Evolutionary conservation across 1,140 invertebrate species (phyloP), one percentile per base, ranked within the genome.

Genomic region (Callitettix versicolor): DNA sequence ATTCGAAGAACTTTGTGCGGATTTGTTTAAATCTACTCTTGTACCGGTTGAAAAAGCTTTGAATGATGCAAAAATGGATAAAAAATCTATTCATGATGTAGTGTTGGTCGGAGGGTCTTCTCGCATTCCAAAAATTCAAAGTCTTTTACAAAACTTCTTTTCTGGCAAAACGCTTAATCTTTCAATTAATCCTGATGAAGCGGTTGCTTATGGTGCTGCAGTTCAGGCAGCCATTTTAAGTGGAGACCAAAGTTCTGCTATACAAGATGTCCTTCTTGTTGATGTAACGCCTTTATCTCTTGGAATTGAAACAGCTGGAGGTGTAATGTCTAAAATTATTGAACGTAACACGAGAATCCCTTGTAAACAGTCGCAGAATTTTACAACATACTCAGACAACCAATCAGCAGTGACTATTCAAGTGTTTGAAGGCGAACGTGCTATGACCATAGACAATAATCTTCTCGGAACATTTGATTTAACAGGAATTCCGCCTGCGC

Each of bases 21-120:
- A 81, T 64, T 63, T 83, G 12, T 80, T 82, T 69, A 68, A 76
- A 43, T 53, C 63, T 9, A 82, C 79, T 0, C 61, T 82, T n/a
- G 68, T 76, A 42, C 79, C 79, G 0, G 78, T 80, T 0, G 81
- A 85, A 61, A 82, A 81, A 58, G 79, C 86, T 15, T 67, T 91
- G 30, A 71, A 76, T 22, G 85, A 89, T 69, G 82, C 85, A 3
- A 85, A 85, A 65, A 64, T 86, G 58, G 81, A 84, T 67, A 88
- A 88, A 64, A 63, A 64, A 38, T 66, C 70, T 9, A 85, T 89
- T 55, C 74, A 89, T 63, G 86, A 90, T 58, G 80, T 90, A 6
- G 84, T 89, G 1, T 72, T 90, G 14, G 86, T 89, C 17, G 86
- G 86, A 15, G 86, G 86, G 15, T 88, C 85, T 0, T 89, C 83